Percentiles rank a stretch among this genome's conserved stretches.
Evolutionary conservation across 2,113 vertebrate genomes (phyloP).

Genomic region (Hippocampus comes): DNA sequence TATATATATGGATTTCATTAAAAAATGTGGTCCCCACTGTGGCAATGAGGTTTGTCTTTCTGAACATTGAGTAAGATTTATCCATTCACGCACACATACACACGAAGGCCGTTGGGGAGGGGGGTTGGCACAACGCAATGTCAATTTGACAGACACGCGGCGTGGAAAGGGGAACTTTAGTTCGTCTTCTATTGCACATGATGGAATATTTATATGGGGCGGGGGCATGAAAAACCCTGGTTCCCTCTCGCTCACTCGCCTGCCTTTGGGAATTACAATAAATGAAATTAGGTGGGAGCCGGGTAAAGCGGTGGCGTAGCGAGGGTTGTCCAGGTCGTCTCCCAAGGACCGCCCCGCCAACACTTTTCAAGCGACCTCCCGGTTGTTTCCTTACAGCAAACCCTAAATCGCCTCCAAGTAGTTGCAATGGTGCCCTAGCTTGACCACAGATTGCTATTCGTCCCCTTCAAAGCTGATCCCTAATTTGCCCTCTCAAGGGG

Average conservation of each 20-base stretch:
- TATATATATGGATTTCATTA: not conserved
- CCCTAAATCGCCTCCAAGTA: too few relatives aligned
- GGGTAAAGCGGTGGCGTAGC: not conserved
- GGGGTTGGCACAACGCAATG: slow-evolving; percentile 52
- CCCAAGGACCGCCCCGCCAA: not conserved
- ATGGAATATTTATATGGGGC: slow-evolving; percentile 29
- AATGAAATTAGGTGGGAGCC: not conserved
- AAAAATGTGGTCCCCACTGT: slow-evolving; percentile 76
- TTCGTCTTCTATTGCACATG: slow-evolving; percentile 63
- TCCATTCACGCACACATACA: slow-evolving; percentile 21
- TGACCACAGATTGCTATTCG: too few relatives aligned
- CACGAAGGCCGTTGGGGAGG: not conserved
- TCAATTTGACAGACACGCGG: slow-evolving; percentile 60
- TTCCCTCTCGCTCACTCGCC: not conserved
- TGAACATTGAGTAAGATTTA: slow-evolving; percentile 62
- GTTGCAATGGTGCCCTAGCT: too few relatives aligned
- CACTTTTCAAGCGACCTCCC: too few relatives aligned
- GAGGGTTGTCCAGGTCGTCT: not conserved
- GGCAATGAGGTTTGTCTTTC: slow-evolving; percentile 66
- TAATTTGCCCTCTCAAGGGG: too few relatives aligned
- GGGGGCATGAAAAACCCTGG: slow-evolving; percentile 17
- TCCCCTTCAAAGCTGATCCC: too few relatives aligned
- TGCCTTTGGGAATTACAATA: not conserved
- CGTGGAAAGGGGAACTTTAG: slow-evolving; percentile 10
- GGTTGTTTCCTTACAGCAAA: too few relatives aligned